These are phyloP conservation scores for Fulica atra DNA, from an alignment of 2,113 vertebrate species.

Conservation along the genomic window DNA sequence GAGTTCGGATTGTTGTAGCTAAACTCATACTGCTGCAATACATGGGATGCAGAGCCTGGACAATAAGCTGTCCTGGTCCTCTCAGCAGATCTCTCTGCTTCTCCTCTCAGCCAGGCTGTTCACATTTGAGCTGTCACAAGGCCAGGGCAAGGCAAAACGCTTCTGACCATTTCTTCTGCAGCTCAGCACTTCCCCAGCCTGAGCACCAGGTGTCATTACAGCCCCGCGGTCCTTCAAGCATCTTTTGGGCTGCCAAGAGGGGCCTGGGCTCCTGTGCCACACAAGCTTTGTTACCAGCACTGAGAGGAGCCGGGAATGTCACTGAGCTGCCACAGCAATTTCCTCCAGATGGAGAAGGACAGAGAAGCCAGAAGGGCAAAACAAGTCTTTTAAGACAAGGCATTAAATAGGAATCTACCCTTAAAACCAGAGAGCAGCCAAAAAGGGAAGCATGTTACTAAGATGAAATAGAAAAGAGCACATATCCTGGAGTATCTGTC, in stretches of 20 bases:
- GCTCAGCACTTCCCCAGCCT: background rate
- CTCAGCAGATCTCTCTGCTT: background rate
- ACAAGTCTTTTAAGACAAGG: background rate
- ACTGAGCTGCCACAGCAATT: background rate
- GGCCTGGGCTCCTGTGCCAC: too few species aligned
- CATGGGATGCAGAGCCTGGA: rapidly evolving
- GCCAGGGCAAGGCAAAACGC: background rate
- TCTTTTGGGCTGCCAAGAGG: background rate
- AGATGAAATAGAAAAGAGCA: background rate
- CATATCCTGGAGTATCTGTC: background rate
- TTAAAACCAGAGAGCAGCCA: background rate
- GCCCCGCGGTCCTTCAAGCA: background rate
- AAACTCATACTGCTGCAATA: background rate
- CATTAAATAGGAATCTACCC: background rate
- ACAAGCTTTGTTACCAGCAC: background rate
- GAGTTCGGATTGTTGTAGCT: rapidly evolving
- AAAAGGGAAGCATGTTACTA: background rate
- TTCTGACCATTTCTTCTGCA: too few species aligned
- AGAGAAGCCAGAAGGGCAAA: background rate
- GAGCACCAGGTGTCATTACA: background rate
- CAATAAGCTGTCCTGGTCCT: rapidly evolving
- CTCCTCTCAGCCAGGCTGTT: background rate
- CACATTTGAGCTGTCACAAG: background rate
- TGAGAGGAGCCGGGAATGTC: background rate
- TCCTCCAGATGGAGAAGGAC: background rate